Evolutionary conservation across 2,888 invertebrate species (phyloP), one percentile per base, ranked within the genome.

Genomic region (Plusia festucae): DNA sequence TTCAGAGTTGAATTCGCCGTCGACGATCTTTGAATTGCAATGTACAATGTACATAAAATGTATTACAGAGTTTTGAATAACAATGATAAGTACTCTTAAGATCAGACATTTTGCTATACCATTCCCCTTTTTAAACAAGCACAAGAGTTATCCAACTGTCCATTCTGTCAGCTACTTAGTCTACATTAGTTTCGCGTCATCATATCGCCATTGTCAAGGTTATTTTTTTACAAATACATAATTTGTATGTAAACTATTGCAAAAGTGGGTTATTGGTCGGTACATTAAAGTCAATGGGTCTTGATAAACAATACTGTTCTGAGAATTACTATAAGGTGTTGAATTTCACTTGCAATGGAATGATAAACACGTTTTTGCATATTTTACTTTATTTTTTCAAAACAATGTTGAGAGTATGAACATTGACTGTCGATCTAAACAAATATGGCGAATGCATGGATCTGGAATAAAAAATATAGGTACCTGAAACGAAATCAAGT

Each of bases 191-290:
- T 30, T 11, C 55, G 70, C 70, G 62, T 74, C 75, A 76, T 55
- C 68, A 74, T 78, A 74, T 75, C 73, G 69, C 84, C 88, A 89
- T 73, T 90, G 90, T 68, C 91, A 91, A 90, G 90, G 90, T 90
- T 85, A 88, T 72, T 61, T 79, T 83, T 82, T 82, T 55, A 82
- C 78, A 82, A 85, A 79, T 73, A 78, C 62, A 70, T 62, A 55
- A 68, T 62, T 70, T 72, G 73, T 77, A 73, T 62, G 69, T 73
- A 75, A 78, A 76, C 76, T 85, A 84, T 89, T 88, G 88, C 89
- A 87, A 89, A 89, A 90, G 82, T 82, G 77, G 81, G 80, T 72
- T 79, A 78, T 30, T 20, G 7, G 68, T 54, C 82, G 82, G 84
- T 40, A 70, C 70, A 70, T 75, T 74, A 80, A 85, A 86, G 82